phyloP scores from a whole-genome alignment of 2,113 vertebrate species.

The Cephalopholis sonnerati region DNA sequence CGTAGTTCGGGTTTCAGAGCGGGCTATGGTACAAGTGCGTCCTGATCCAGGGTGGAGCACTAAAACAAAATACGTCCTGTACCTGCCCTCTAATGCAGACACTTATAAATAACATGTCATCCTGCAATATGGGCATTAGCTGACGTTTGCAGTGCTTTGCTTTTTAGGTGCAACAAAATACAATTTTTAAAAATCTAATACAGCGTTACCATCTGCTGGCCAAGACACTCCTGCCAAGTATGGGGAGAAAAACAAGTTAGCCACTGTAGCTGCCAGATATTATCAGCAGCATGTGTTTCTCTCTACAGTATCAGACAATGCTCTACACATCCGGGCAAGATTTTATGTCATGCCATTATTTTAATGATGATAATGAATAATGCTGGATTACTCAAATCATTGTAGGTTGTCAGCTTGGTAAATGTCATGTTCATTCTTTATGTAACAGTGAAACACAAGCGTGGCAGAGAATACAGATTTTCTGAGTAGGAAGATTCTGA shows the following conservation, averaged over 20 bases:
- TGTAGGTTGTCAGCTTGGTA: background rate
- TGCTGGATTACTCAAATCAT: background rate
- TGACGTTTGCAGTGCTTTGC: constrained; percentile 33
- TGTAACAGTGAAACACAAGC: background rate
- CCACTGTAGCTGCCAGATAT: constrained; percentile 40
- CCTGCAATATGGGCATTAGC: constrained; percentile 19
- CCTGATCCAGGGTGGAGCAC: background rate
- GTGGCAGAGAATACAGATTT: background rate
- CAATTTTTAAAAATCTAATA: constrained; percentile 34
- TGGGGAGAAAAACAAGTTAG: constrained; percentile 36
- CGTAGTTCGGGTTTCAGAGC: constrained; percentile 6
- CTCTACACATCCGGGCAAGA: background rate
- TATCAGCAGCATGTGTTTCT: constrained; percentile 20
- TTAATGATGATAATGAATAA: background rate
- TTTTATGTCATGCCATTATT: background rate
- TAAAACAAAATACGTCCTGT: constrained; percentile 7
- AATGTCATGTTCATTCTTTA: background rate
- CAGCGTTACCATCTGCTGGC: constrained; percentile 49
- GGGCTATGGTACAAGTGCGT: background rate
- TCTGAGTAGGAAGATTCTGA: background rate
- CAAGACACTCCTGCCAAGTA: constrained; percentile 34
- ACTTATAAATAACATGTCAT: constrained; percentile 2
- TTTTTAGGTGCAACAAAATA: constrained; percentile 40
- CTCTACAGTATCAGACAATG: background rate
- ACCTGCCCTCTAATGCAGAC: constrained; percentile 11